Evolutionary conservation across 53 echinoderm and acorn worm genomes (phyloP).

Genomic region (Henricia sp.): DNA sequence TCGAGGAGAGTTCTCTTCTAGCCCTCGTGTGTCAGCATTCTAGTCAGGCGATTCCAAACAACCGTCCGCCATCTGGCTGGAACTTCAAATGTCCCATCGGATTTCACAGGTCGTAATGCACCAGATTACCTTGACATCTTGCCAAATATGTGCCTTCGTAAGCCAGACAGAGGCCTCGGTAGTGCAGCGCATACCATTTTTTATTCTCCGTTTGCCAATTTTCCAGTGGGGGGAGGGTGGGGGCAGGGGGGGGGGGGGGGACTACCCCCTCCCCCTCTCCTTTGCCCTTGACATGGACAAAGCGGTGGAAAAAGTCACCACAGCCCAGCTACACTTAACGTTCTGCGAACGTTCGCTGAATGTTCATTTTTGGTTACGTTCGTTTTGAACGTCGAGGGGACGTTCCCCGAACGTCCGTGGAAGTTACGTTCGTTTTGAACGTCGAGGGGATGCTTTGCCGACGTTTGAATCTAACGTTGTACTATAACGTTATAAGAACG

Average conservation of each 20-base stretch:
- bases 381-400: too few species aligned
- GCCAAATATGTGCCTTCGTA: slow-evolving; percentile 76
- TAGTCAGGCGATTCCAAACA: slow-evolving; percentile 48
- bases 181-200: slow-evolving; percentile 29
- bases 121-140: slow-evolving; percentile 35
- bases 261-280: slow-evolving; percentile 64
- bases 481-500: too few species aligned
- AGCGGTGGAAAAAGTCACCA: slow-evolving; percentile 39
- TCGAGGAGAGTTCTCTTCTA: slow-evolving; percentile 67
- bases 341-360: too few species aligned
- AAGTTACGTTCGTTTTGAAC: too few species aligned
- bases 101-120: slow-evolving; percentile 50
- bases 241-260: slow-evolving; percentile 32
- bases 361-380: too few species aligned
- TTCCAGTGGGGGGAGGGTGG: slow-evolving; percentile 55
- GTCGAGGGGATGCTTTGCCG: too few species aligned
- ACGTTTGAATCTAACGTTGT: too few species aligned
- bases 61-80: slow-evolving; percentile 54
- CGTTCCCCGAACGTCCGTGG: too few species aligned
- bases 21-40: slow-evolving; percentile 66
- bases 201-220: slow-evolving; percentile 64
- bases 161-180: slow-evolving; percentile 37
- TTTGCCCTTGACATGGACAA: slow-evolving; percentile 84
- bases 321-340: too few species aligned
- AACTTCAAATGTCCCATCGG: slow-evolving; percentile 32